A percentile compares a stretch with the other conserved stretches of the same genome.
Conservation (phyloP, 1,140 invertebrate species). For the Ceratina calcarata region DNA sequence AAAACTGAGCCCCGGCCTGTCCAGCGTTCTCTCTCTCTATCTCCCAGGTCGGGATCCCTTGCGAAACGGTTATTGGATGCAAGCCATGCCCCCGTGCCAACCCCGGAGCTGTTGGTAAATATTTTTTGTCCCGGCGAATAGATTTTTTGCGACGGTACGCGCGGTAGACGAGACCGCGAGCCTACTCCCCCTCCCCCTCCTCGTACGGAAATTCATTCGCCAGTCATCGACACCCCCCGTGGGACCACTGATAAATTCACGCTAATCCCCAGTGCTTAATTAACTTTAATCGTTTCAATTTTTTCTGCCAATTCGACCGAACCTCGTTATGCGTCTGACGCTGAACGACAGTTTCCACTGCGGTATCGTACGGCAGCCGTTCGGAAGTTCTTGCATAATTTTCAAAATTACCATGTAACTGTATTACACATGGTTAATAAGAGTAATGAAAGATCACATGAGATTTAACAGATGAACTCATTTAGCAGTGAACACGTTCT, state of each 20-base stretch:
- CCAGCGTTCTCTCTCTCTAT: neutral
- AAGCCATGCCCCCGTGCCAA: slow-evolving; percentile 62
- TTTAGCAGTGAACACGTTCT: no score
- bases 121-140: slow-evolving; percentile 62
- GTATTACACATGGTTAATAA: no score
- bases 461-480: no score
- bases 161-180: slow-evolving; percentile 29
- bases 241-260: slow-evolving; percentile 45
- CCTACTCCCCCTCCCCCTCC: neutral
- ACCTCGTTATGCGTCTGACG: no score
- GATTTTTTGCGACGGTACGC: slow-evolving; percentile 52
- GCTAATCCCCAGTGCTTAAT: slow-evolving; percentile 29
- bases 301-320: no score
- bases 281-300: slow-evolving; percentile 23
- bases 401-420: no score
- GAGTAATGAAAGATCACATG: no score
- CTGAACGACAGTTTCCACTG: no score
- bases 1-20: slow-evolving; percentile 57
- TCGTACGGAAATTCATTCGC: slow-evolving; percentile 39
- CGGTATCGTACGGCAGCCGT: no score
- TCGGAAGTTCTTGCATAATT: no score
- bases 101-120: slow-evolving; percentile 55
- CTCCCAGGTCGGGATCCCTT: slow-evolving; percentile 25
- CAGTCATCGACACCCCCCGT: slow-evolving; percentile 22
- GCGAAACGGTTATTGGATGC: slow-evolving; percentile 65